phyloP scores from a whole-genome alignment of 1,140 invertebrate genomes.

The Drosophila eugracilis region DNA sequence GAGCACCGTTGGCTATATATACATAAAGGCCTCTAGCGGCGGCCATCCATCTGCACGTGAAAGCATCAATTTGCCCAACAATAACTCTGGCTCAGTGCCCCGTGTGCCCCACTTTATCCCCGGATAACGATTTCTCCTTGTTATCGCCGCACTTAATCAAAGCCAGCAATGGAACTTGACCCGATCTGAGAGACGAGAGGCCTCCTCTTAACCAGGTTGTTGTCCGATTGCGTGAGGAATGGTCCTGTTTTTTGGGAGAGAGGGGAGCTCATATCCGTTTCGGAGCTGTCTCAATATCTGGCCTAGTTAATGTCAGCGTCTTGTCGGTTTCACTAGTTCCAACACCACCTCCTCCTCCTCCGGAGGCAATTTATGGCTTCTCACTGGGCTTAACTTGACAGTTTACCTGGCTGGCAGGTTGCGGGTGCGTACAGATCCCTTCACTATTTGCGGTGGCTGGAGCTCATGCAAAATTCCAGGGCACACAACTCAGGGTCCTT shows the following conservation, averaged over 20 bases:
- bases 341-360: conserved; percentile 26
- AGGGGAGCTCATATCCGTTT: conserved; percentile 27
- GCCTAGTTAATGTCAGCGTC: conserved; percentile 66
- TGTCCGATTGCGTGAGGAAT: conserved; percentile 45
- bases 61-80: conserved; percentile 59
- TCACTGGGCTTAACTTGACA: conserved; percentile 64
- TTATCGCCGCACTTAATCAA: conserved; percentile 52
- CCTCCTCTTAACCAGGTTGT: conserved; percentile 5
- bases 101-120: neutral
- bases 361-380: conserved; percentile 71
- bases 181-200: conserved; percentile 5
- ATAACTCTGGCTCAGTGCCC: conserved; percentile 26
- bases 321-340: conserved; percentile 57
- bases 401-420: conserved; percentile 29
- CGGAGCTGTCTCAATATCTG: conserved; percentile 61
- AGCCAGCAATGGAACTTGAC: conserved; percentile 49
- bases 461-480: conserved; percentile 76
- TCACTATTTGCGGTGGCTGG: conserved; percentile 74
- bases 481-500: conserved; percentile 53
- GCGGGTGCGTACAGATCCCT: conserved; percentile 5
- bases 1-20: conserved; percentile 4
- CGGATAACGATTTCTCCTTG: conserved; percentile 48
- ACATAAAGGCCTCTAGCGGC: conserved; percentile 14
- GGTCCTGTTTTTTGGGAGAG: conserved; percentile 2
- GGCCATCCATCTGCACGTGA: conserved; percentile 48